Evolutionary conservation across 2,888 invertebrate species (phyloP), one percentile per base, ranked within the genome.

Genomic region (Tortrix viridana): DNA sequence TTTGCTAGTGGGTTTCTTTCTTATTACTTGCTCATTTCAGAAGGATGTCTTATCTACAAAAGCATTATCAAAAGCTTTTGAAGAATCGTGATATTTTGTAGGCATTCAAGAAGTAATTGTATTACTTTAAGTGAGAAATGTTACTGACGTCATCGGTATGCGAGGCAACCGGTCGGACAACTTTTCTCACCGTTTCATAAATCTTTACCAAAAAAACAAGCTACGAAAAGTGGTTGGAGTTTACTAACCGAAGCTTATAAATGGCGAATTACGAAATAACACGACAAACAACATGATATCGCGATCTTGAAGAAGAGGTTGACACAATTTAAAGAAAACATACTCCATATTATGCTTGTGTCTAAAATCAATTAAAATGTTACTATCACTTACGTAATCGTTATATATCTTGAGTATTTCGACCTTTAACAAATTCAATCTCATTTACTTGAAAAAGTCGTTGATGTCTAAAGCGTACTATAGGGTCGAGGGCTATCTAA

Each of bases 171-270:
- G 48, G 56, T 50, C 61, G 6, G 56, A 37, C 48, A 18, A 26
- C 61, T 62, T 50, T 50, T 62, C 56, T 50, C 61, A 32, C n/a
- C 43, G 61, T 62, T 62, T 62, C 61, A 62, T 62, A 56, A 55
- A 61, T 56, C 50, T 44, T 22, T 26, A 22, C 61, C 32, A 44
- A 38, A 37, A 62, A 56, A 62, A 56, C 61, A n/a, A 49, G 55
- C 32, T 43, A 22, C 37, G 49, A 7, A 32, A 32, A 32, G 32
- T 32, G 3, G 12, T 32, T 32, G 32, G 12, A 2, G 32, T 32
- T 32, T 32, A 32, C 32, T 32, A 32, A 32, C 32, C 32, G 3
- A 32, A 32, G 12, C 32, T 12, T 32, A 3, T 32, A 9, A 32
- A 32, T 12, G 12, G 0, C 12, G 32, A 32, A 32, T 32, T 32